These are phyloP conservation scores for Propithecus coquereli DNA, from an alignment of 2,113 vertebrate species.

Conservation along the genomic window DNA sequence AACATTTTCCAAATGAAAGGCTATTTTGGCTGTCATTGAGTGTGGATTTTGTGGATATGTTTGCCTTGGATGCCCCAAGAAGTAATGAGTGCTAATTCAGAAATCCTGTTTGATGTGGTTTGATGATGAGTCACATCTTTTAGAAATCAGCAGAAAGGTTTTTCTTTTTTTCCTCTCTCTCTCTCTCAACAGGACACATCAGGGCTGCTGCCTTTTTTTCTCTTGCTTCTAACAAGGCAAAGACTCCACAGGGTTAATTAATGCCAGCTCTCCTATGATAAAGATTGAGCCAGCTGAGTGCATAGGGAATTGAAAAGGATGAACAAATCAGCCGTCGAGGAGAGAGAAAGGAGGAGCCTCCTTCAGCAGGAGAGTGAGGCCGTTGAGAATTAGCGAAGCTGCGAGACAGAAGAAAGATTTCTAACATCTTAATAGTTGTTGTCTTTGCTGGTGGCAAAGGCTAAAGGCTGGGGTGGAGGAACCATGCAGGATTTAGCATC, in stretches of 20 bases:
- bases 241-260: slow-evolving; percentile 36
- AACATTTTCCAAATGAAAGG: not conserved
- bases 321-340: not conserved
- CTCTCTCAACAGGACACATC: not conserved
- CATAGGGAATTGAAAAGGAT: slow-evolving; percentile 10
- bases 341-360: not conserved
- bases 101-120: slow-evolving; percentile 14
- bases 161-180: not conserved
- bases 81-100: not conserved
- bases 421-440: not conserved
- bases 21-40: not conserved
- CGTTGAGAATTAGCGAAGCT: not conserved
- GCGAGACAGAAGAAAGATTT: not conserved
- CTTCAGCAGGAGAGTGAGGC: not conserved
- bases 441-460: not conserved
- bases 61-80: not conserved
- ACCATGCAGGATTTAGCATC: not conserved
- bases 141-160: not conserved
- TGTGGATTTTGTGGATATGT: not conserved
- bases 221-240: slow-evolving; percentile 19
- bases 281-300: not conserved
- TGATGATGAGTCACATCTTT: not conserved
- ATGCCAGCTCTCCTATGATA: slow-evolving; percentile 1
- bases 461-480: not conserved
- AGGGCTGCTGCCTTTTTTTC: not conserved